Conservation (phyloP, 2,797 vertebrate genomes). For the Sebastes aleutianus region DNA sequence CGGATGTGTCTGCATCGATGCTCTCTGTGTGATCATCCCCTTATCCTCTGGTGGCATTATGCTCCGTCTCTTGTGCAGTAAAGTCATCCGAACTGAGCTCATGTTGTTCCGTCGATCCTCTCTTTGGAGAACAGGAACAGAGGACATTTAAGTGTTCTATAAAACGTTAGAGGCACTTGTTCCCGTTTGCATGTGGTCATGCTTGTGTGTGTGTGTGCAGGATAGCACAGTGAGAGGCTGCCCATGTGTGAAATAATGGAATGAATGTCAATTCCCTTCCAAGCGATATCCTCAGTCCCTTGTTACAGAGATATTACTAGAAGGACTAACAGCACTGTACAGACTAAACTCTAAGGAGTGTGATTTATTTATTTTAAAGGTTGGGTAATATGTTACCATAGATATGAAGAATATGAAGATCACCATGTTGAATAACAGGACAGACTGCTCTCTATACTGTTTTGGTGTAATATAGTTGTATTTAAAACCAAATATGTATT, state of each 20-base stretch:
- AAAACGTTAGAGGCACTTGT: neutral
- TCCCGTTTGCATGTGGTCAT: neutral
- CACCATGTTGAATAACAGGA: neutral
- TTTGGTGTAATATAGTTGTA: neutral
- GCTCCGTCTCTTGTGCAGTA: neutral
- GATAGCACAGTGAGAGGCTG: neutral
- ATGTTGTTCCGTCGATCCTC: neutral
- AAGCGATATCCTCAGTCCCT: neutral
- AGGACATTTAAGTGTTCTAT: neutral
- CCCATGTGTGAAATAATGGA: conserved; percentile 21
- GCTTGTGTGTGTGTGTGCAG: neutral
- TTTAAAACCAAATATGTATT: neutral
- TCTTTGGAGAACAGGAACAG: neutral
- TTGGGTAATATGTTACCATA: neutral
- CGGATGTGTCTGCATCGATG: neutral
- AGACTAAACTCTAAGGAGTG: too few species aligned
- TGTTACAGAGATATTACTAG: neutral
- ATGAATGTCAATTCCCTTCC: conserved; percentile 25
- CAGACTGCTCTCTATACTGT: neutral
- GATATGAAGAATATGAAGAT: neutral
- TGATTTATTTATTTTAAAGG: too few species aligned
- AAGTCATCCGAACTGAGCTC: neutral
- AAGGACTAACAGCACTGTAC: neutral
- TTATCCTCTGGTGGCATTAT: neutral
- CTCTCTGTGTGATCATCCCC: neutral